Evolutionary conservation across 2,888 invertebrate genomes (phyloP), one percentile per base, ranked within the genome.

Genomic region (Diadegma fenestrale): DNA sequence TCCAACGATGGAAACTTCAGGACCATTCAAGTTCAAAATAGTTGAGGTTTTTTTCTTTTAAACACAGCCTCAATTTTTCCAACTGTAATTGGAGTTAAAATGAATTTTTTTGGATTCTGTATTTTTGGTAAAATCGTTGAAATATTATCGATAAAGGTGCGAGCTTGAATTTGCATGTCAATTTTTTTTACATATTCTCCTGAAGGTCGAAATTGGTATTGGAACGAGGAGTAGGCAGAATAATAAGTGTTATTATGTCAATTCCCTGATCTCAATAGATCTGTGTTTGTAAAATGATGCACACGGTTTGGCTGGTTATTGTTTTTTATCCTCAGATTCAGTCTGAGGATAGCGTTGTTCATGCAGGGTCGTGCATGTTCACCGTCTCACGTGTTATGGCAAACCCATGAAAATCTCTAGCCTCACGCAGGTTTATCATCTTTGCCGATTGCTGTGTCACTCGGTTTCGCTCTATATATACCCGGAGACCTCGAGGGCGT

Each of bases 401-500:
- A n/a, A 63, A 30, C n/a, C 30, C 61, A 3, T 63, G 17, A 63
- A 63, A 63, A 63, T 63, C 61, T 63, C 61, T 17, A 30, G 19
- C 54, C 51, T 17, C 19, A 22, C n/a, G n/a, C 19, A 54, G 22
- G 14, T 45, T 69, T 10, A 19, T 45, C 26, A 26, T 30, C 26
- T 1, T 10, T n/a, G 26, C n/a, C 45, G n/a, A 10, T 30, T 26
- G 30, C n/a, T 7, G 1, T 45, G 33, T 43, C 17, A 33, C 63
- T 48, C 41, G 33, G 14, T 68, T 33, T 45, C 66, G 43, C 66
- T 61, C 80, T 41, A 30, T 45, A 30, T 17, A 22, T 8, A 22
- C 22, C n/a, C n/a, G 10, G 12, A 58, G 22, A 7, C 30, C 30
- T 68, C 78, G 51, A 41, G 80, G 73, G 63, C 51, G 68, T 81